Conservation (phyloP, 2,797 vertebrate genomes). For the Mallotus villosus region DNA sequence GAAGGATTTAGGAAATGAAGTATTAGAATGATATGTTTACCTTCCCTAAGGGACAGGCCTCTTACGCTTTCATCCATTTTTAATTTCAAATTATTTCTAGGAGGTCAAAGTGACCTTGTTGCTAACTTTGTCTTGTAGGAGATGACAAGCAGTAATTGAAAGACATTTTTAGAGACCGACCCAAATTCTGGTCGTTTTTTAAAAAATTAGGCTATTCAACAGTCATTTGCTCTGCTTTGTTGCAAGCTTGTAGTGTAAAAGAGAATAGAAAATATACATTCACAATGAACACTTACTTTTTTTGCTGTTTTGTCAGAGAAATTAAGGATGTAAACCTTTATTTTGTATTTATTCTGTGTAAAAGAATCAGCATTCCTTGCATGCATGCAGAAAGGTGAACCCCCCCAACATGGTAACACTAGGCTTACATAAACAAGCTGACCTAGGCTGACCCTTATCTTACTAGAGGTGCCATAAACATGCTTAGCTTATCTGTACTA, state of each 20-base stretch:
- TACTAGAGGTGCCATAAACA: too few relatives aligned
- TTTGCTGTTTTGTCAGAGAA: too few relatives aligned
- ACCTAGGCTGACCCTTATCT: too few relatives aligned
- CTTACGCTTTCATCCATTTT: slow-evolving; percentile 14
- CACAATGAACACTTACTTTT: not conserved
- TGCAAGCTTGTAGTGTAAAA: not conserved
- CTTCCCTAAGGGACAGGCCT: not conserved
- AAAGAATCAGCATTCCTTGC: too few relatives aligned
- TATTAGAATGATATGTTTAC: too few relatives aligned
- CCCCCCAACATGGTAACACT: too few relatives aligned
- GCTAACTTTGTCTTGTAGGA: slow-evolving; percentile 32
- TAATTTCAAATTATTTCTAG: slow-evolving; percentile 24
- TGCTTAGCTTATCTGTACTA: too few relatives aligned
- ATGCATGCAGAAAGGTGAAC: too few relatives aligned
- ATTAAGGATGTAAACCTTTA: too few relatives aligned
- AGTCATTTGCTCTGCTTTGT: slow-evolving; percentile 17
- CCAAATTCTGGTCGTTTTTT: slow-evolving; percentile 43
- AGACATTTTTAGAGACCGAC: slow-evolving; percentile 62
- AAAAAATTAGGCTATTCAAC: slow-evolving; percentile 12
- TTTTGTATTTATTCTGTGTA: too few relatives aligned
- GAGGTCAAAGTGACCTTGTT: slow-evolving; percentile 36
- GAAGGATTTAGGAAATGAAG: too few relatives aligned
- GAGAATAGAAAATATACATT: not conserved
- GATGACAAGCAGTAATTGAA: slow-evolving; percentile 44
- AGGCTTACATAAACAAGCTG: too few relatives aligned